phyloP scores from a whole-genome alignment of 2,113 vertebrate genomes.

The Leptobrachium ailaonicum region DNA sequence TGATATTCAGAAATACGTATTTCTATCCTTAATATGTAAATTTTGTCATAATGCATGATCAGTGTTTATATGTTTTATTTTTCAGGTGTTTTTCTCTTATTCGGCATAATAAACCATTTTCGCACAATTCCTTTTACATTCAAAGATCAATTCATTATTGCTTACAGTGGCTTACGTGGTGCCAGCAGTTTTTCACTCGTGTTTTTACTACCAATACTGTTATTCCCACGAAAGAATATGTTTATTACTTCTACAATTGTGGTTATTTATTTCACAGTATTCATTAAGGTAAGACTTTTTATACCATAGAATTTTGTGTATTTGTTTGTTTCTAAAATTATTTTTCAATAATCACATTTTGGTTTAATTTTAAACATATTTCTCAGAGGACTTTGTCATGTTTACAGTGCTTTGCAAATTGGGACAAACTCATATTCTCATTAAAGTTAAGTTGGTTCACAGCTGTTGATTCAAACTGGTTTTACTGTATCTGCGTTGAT shows the following conservation, averaged over 20 bases:
- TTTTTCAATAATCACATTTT: too few species aligned
- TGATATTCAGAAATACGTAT: too few species aligned
- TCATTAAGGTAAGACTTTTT: constrained; percentile 80
- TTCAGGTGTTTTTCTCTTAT: constrained; percentile 86
- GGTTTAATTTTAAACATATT: too few species aligned
- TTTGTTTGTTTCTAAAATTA: not conserved
- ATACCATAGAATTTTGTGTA: not conserved
- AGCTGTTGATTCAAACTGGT: too few species aligned
- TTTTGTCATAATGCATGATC: too few species aligned
- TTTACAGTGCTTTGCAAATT: too few species aligned
- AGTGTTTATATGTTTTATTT: constrained; percentile 14
- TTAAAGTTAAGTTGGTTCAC: too few species aligned
- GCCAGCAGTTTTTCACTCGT: constrained; percentile 91
- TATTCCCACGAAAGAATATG: constrained; percentile 82
- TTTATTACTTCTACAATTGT: constrained; percentile 88
- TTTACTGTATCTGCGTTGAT: too few species aligned
- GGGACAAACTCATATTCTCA: too few species aligned
- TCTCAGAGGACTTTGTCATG: too few species aligned
- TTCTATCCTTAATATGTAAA: too few species aligned
- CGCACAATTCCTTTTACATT: constrained; percentile 87
- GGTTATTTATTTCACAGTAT: constrained; percentile 91
- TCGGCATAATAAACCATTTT: constrained; percentile 91
- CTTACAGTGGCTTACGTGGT: constrained; percentile 91
- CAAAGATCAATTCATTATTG: constrained; percentile 91
- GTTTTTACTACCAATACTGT: constrained; percentile 82